Percentiles rank a stretch among this genome's conserved stretches.
These are phyloP conservation scores for Macrotus californicus DNA, from an alignment of 2,113 vertebrate species.

Conservation along the genomic window DNA sequence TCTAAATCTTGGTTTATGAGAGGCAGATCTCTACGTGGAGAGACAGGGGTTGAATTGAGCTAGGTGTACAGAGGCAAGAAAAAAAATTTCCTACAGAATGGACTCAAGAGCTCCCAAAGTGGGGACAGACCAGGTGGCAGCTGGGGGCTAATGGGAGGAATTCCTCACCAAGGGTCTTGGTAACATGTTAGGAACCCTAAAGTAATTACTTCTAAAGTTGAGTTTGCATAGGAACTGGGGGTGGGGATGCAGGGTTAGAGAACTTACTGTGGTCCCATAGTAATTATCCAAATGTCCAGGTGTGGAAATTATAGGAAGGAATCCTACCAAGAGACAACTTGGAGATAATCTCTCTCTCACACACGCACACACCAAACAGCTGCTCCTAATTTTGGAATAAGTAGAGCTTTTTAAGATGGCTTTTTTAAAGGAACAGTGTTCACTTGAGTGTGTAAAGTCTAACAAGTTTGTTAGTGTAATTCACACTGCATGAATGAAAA, in stretches of 20 bases:
- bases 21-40: neutral
- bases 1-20: neutral
- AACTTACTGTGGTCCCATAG: neutral
- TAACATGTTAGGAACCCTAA: neutral
- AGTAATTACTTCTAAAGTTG: conserved; percentile 2
- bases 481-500: conserved; percentile 4
- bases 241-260: neutral
- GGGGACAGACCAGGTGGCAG: neutral
- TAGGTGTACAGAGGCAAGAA: neutral
- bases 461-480: conserved; percentile 7
- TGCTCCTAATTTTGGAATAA: neutral
- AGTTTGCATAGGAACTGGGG: neutral
- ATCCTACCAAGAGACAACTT: neutral
- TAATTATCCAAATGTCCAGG: neutral
- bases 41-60: neutral
- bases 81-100: neutral
- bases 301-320: neutral
- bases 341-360: neutral
- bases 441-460: conserved; percentile 24
- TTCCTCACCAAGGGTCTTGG: neutral
- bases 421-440: neutral
- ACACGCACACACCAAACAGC: neutral
- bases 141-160: neutral
- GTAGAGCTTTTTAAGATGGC: neutral
- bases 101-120: neutral